A percentile compares a stretch with the other conserved stretches of the same genome.
Evolutionary conservation across 2,113 vertebrate genomes (phyloP).

Genomic region (Falco punctatus): DNA sequence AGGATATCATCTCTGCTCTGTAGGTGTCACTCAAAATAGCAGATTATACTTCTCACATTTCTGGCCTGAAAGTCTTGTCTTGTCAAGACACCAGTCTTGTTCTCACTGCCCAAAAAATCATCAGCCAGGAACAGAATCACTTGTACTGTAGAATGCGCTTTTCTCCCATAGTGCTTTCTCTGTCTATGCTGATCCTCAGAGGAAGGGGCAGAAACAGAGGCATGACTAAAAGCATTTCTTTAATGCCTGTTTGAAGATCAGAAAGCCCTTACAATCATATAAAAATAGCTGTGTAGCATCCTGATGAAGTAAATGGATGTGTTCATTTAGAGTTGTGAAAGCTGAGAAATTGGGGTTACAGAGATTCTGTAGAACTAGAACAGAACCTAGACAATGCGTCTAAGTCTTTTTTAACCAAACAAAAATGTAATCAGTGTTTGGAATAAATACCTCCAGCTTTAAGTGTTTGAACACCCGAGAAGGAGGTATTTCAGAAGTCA

Average conservation of each 20-base stretch:
- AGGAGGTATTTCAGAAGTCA: slow-evolving; percentile 27
- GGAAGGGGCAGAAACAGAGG: not conserved
- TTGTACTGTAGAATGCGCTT: not conserved
- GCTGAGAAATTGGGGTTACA: not conserved
- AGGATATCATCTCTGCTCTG: not conserved
- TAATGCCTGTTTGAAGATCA: not conserved
- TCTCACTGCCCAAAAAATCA: not conserved
- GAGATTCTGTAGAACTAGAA: not conserved
- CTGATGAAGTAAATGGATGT: not conserved
- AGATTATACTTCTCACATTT: not conserved
- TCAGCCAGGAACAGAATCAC: not conserved
- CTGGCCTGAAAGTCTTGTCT: not conserved
- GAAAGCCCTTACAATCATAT: not conserved
- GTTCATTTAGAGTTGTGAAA: not conserved
- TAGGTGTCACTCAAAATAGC: slow-evolving; percentile 6
- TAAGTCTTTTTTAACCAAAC: not conserved
- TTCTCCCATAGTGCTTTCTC: not conserved
- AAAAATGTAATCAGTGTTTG: not conserved
- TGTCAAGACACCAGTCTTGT: not conserved
- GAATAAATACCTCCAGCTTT: not conserved
- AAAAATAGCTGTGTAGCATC: not conserved
- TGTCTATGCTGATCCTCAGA: not conserved
- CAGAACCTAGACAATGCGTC: not conserved
- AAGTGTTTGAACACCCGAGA: not conserved
- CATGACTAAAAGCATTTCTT: not conserved